A percentile compares a stretch with the other conserved stretches of the same genome.
Evolutionary conservation across 2,888 invertebrate genomes (phyloP).

Genomic region (Dryadula phaetusa): DNA sequence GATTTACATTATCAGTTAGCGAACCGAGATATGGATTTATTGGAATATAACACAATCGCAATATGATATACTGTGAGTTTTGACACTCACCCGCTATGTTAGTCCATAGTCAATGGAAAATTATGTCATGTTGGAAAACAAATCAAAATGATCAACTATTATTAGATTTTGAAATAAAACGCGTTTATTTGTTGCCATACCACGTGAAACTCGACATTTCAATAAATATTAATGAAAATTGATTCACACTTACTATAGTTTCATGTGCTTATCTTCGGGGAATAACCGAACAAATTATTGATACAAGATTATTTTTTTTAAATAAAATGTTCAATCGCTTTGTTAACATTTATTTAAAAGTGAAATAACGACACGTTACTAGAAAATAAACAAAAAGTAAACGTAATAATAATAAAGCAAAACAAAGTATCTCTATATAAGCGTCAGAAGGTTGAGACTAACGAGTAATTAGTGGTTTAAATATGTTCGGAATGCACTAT

Average conservation of each 20-base stretch:
- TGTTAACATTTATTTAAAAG: neutral
- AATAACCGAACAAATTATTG: no score
- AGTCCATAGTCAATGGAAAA: conserved; percentile 18
- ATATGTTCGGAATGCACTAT: conserved; percentile 69
- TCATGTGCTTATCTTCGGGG: no score
- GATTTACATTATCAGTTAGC: conserved; percentile 57
- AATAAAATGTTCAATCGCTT: neutral
- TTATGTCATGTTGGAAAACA: conserved; percentile 26
- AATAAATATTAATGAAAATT: neutral
- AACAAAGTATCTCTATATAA: conserved; percentile 3
- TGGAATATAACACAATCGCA: conserved; percentile 54
- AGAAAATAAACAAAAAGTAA: neutral
- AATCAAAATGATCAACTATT: neutral
- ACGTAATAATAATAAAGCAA: conserved; percentile 15
- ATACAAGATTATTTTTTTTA: no score
- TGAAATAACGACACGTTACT: neutral
- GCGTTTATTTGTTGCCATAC: neutral
- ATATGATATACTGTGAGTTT: conserved; percentile 57
- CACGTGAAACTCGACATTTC: neutral
- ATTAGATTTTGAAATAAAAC: neutral
- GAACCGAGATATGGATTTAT: conserved; percentile 59
- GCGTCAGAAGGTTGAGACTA: conserved; percentile 57
- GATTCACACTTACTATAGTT: neutral
- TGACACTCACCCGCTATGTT: conserved; percentile 43
- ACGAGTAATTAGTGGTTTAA: conserved; percentile 59